Percentiles rank a stretch among this genome's conserved stretches.
phyloP scores from a whole-genome alignment of 2,888 invertebrate species.

The Yponomeuta cagnagella region DNA sequence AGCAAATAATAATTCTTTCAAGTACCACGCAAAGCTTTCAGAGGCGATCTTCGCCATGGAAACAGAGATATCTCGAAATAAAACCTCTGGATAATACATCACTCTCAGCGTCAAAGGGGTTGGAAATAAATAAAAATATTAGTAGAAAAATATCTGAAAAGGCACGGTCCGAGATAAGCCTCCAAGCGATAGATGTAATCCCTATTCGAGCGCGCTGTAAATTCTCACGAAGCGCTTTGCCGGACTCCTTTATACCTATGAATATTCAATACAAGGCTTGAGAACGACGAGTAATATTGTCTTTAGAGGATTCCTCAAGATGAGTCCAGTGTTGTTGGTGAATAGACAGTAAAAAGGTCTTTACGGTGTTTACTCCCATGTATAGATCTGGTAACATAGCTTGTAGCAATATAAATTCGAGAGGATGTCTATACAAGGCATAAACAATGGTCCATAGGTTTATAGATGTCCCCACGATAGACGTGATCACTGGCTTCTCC shows the following conservation, averaged over 20 bases:
- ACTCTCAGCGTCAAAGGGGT: constrained; percentile 14
- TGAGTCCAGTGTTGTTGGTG: not conserved
- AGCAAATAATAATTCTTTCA: no score
- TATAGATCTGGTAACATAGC: no score
- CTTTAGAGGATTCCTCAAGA: not conserved
- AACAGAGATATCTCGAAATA: constrained; percentile 35
- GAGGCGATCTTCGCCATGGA: constrained; percentile 24
- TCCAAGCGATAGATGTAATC: constrained; percentile 25
- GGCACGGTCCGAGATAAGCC: constrained; percentile 56
- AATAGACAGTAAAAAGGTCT: not conserved
- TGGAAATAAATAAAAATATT: constrained; percentile 53
- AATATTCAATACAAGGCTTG: constrained; percentile 33
- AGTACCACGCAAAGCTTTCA: not conserved
- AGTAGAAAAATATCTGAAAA: constrained; percentile 62
- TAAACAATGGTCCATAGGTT: no score
- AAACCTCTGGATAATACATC: constrained; percentile 1
- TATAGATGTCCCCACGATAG: no score
- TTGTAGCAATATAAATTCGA: no score
- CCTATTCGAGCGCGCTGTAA: constrained; percentile 33
- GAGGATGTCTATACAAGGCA: no score
- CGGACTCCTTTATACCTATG: constrained; percentile 45
- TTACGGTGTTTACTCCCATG: no score
- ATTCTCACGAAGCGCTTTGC: constrained; percentile 57
- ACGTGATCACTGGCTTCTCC: no score
- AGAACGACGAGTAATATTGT: constrained; percentile 24